These are phyloP conservation scores for Thaumetopoea pityocampa DNA, from an alignment of 1,140 invertebrate species.

Conservation along the genomic window DNA sequence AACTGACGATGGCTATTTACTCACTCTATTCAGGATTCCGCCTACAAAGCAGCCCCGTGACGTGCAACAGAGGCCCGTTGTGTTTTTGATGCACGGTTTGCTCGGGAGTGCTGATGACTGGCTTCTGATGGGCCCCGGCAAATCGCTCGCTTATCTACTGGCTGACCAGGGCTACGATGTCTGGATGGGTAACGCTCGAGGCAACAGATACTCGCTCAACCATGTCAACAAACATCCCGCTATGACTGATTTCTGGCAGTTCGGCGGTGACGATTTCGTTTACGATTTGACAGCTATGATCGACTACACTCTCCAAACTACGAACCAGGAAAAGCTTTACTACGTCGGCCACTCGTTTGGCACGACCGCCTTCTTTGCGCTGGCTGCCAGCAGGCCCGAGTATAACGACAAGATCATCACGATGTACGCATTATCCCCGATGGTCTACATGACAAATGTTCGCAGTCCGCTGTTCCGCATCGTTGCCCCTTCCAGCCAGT, in stretches of 20 bases:
- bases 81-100: conserved; percentile 82
- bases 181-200: conserved; percentile 85
- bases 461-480: conserved; percentile 77
- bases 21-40: conserved; percentile 78
- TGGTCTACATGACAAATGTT: conserved; percentile 78
- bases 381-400: conserved; percentile 77
- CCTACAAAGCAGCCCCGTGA: conserved; percentile 30
- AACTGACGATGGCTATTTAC: conserved; percentile 79
- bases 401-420: conserved; percentile 80
- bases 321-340: conserved; percentile 71
- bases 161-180: conserved; percentile 82
- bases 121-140: conserved; percentile 75
- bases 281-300: conserved; percentile 87
- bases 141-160: conserved; percentile 70
- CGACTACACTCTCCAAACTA: conserved; percentile 78
- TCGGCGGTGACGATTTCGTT: conserved; percentile 84
- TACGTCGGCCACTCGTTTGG: conserved; percentile 81
- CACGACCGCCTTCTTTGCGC: conserved; percentile 66
- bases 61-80: conserved; percentile 40
- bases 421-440: conserved; percentile 81
- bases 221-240: conserved; percentile 74
- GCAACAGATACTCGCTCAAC: conserved; percentile 81
- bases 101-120: conserved; percentile 80
- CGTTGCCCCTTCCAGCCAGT: conserved; percentile 73
- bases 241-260: conserved; percentile 73